Conservation (phyloP, 2,797 vertebrate species). For the Sardinella longiceps region DNA sequence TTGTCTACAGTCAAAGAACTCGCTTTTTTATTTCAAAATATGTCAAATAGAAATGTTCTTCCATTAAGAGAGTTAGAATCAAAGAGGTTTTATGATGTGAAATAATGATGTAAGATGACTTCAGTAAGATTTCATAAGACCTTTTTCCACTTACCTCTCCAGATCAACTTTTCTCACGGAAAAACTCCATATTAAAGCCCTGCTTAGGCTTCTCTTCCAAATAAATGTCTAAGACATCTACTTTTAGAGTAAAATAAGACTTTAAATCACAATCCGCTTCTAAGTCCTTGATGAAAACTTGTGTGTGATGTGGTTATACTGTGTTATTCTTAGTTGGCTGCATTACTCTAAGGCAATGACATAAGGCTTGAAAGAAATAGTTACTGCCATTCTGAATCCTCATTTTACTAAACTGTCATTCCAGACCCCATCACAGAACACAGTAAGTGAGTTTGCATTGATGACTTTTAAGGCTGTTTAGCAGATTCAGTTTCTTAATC, state of each 20-base stretch:
- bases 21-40: background rate
- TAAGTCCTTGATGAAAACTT: background rate
- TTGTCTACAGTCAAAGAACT: background rate
- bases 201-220: background rate
- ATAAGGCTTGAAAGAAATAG: background rate
- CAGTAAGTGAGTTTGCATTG: background rate
- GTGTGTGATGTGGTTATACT: background rate
- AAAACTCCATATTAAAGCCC: background rate
- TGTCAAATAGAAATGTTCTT: background rate
- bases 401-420: background rate
- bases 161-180: conserved; percentile 8
- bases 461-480: background rate
- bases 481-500: conserved; percentile 20
- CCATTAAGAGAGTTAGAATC: background rate
- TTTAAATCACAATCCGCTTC: background rate
- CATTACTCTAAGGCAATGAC: background rate
- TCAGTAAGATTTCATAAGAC: background rate
- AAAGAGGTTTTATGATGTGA: conserved; percentile 11
- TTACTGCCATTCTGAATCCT: background rate
- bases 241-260: background rate
- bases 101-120: conserved; percentile 21
- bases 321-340: background rate
- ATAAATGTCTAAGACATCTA: background rate
- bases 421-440: background rate
- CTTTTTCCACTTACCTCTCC: conserved; percentile 17